A percentile compares a stretch with the other conserved stretches of the same genome.
Evolutionary conservation across 2,113 vertebrate genomes (phyloP).

Genomic region (Oxyura jamaicensis): DNA sequence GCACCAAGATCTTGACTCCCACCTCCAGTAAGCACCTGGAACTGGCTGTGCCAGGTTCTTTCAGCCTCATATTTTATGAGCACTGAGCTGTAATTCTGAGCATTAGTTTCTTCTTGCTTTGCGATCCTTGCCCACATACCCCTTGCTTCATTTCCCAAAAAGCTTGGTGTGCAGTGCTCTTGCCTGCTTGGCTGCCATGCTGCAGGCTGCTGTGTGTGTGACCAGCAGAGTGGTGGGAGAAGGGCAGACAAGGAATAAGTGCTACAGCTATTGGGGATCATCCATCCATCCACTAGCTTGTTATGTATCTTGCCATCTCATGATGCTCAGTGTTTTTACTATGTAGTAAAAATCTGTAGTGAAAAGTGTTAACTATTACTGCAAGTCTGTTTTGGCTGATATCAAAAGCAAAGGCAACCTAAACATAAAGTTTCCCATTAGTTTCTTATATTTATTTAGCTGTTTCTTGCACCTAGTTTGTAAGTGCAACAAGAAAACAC

Average conservation of each 20-base stretch:
- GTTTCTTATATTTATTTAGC: neutral
- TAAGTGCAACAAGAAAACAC: neutral
- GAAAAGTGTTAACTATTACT: neutral
- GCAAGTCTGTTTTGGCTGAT: neutral
- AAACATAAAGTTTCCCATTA: neutral
- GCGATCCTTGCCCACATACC: neutral
- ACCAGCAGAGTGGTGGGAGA: neutral
- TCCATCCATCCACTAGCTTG: neutral
- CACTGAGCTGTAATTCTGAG: neutral
- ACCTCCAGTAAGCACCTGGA: neutral
- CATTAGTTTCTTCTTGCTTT: neutral
- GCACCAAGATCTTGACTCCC: neutral
- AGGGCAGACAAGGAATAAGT: neutral
- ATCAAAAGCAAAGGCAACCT: neutral
- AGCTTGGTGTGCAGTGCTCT: neutral
- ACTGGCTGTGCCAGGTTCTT: neutral
- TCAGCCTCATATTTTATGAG: neutral
- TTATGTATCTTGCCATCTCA: neutral
- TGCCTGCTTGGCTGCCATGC: neutral
- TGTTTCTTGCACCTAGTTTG: neutral
- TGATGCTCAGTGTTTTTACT: neutral
- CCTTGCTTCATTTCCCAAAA: neutral
- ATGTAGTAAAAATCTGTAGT: neutral
- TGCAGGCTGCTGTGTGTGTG: rapidly evolving
- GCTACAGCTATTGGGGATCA: neutral